Evolutionary conservation across 2,888 invertebrate species (phyloP), one percentile per base, ranked within the genome.

Genomic region (Aphidius colemani): DNA sequence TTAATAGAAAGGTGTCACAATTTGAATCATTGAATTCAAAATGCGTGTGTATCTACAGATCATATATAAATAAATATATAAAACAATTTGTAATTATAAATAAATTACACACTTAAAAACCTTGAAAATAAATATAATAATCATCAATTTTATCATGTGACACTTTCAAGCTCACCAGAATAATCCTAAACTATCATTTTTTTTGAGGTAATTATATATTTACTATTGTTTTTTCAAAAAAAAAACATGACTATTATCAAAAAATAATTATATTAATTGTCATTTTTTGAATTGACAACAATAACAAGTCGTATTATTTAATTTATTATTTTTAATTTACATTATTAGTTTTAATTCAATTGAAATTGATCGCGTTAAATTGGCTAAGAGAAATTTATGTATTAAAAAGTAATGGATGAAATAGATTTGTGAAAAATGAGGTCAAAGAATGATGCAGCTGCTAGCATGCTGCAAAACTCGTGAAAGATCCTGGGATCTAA

Each of bases 51-150:
- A 30, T 18, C 13, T 18, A 18, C 2, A 18, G 13, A 18, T 18
- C 13, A 18, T 18, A 18, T 18, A 18, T 18, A 18, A 18, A 18
- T 30, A 30, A 5, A 30, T 30, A 30, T 30, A 30, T 2, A 30
- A 30, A 30, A 30, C 30, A 30, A 30, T 30, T 30, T 30, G 30
- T 30, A 30, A 30, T 30, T 30, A 30, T 30, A 5, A 30, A 5
- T 30, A 5, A 30, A 30, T 30, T 30, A 30, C 30, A 30, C 13
- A 18, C 2, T 18, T 30, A 30, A 30, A 69, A 68, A 69, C 74
- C 74, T 74, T 75, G 74, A 74, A 75, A 30, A 41, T 8, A 18
- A 18, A 18, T 18, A 1, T 18, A 18, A 18, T 18, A 18, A 18
- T 18, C 2, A 18, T 18, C 2, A 18, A 18, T 18, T 18, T 18